These are phyloP conservation scores for Redunca redunca DNA, from an alignment of 2,113 vertebrate genomes.

Conservation along the genomic window DNA sequence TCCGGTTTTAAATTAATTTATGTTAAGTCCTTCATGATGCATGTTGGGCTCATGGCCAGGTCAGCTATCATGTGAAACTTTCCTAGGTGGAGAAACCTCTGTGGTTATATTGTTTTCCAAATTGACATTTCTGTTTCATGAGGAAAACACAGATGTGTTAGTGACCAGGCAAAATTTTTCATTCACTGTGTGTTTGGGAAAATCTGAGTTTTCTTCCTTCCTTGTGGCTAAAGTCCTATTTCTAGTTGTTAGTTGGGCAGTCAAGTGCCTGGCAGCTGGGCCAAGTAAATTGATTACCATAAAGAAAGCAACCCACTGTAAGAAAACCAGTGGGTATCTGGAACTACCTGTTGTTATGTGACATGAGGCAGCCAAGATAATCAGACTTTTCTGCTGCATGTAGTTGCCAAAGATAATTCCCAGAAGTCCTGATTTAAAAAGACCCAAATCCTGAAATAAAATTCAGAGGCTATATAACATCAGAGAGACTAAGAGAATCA, in stretches of 20 bases:
- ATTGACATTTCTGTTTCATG: background rate
- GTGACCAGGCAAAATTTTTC: background rate
- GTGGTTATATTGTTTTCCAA: slow-evolving; percentile 32
- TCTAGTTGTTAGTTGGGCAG: slow-evolving; percentile 28
- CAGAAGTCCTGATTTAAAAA: background rate
- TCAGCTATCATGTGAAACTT: background rate
- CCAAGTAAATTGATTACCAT: background rate
- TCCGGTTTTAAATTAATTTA: slow-evolving; percentile 30
- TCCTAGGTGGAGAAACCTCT: background rate
- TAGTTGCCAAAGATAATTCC: slow-evolving; percentile 22
- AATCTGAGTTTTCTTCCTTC: slow-evolving; percentile 21
- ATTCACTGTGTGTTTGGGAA: slow-evolving; percentile 36
- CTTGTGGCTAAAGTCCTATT: slow-evolving; percentile 1
- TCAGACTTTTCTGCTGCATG: background rate
- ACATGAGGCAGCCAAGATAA: background rate
- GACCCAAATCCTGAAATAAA: background rate
- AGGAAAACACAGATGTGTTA: background rate
- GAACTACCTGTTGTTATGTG: slow-evolving; percentile 12
- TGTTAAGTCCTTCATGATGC: background rate
- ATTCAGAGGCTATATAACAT: background rate
- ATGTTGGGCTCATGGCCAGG: background rate
- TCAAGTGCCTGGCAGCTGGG: background rate
- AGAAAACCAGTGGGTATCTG: background rate
- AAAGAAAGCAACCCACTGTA: background rate
- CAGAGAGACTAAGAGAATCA: background rate